Conservation (phyloP, 2,113 vertebrate genomes). For the Antidorcas marsupialis region DNA sequence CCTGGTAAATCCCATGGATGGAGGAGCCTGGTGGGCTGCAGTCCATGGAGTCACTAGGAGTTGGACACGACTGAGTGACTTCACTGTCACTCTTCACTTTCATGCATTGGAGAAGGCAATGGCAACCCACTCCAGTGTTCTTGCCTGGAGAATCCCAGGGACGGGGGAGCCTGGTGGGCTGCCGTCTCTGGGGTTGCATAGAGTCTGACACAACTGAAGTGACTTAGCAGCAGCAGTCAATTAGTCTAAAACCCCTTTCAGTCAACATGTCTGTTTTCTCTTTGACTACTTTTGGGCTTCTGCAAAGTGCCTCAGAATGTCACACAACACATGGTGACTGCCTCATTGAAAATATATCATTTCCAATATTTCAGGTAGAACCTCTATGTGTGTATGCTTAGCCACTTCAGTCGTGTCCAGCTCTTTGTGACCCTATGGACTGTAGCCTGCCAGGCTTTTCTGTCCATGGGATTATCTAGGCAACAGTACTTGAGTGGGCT, state of each 20-base stretch:
- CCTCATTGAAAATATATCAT: neutral
- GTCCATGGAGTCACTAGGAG: too few relatives aligned
- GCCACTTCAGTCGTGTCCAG: neutral
- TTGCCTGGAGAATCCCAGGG: too few relatives aligned
- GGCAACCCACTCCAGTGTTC: too few relatives aligned
- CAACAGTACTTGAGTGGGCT: neutral
- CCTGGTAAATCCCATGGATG: too few relatives aligned
- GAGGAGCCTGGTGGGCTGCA: too few relatives aligned
- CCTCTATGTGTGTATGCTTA: neutral
- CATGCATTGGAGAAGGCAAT: too few relatives aligned
- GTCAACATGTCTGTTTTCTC: neutral
- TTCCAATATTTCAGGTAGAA: neutral
- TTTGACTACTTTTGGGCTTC: neutral
- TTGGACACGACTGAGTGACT: fast-evolving
- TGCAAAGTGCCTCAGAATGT: neutral
- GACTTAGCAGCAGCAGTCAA: neutral
- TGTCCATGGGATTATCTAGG: neutral
- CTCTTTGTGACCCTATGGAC: neutral
- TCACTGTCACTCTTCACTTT: too few relatives aligned
- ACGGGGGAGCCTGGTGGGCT: too few relatives aligned
- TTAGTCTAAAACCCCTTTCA: neutral
- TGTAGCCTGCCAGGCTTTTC: neutral
- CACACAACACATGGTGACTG: neutral
- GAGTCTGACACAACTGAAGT: too few relatives aligned
- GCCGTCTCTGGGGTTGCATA: too few relatives aligned